Evolutionary conservation across 2,888 invertebrate genomes (phyloP).

Genomic region (Xestia xanthographa): DNA sequence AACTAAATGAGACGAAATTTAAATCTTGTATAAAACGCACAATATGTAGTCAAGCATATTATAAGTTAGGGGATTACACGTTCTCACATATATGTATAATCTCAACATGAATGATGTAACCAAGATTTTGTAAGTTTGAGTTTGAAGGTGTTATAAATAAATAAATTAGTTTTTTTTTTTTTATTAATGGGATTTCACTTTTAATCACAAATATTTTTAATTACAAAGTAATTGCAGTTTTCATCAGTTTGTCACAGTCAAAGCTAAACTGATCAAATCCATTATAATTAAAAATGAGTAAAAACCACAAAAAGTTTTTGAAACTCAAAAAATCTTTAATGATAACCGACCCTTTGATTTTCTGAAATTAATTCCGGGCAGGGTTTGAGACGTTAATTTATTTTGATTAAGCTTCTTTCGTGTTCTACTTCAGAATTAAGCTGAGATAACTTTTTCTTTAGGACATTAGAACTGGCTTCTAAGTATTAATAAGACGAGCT

Average conservation of each 20-base stretch:
- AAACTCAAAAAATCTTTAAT: slow-evolving; percentile 29
- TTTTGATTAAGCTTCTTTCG: slow-evolving; percentile 64
- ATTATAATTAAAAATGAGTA: slow-evolving; percentile 35
- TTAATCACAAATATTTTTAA: not conserved
- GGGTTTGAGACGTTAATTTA: slow-evolving; percentile 60
- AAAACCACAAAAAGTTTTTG: slow-evolving; percentile 32
- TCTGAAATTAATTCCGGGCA: slow-evolving; percentile 54
- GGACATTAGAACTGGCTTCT: slow-evolving; percentile 39
- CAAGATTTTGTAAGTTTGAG: no score
- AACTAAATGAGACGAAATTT: no score
- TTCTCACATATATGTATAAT: no score
- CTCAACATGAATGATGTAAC: no score
- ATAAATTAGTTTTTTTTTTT: no score
- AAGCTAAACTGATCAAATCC: slow-evolving; percentile 30
- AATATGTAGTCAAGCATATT: no score
- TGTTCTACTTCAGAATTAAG: slow-evolving; percentile 54
- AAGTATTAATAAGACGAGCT: slow-evolving; percentile 33
- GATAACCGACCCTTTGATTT: slow-evolving; percentile 56
- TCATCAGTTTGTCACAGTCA: not conserved
- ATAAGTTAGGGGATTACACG: no score
- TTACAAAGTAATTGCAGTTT: not conserved
- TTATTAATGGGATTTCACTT: no score
- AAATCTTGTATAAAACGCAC: no score
- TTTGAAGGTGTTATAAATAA: no score
- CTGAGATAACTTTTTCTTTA: slow-evolving; percentile 55